Base-by-base conservation (phyloP, 2,113 vertebrate species). In the Elgaria multicarinata region DNA sequence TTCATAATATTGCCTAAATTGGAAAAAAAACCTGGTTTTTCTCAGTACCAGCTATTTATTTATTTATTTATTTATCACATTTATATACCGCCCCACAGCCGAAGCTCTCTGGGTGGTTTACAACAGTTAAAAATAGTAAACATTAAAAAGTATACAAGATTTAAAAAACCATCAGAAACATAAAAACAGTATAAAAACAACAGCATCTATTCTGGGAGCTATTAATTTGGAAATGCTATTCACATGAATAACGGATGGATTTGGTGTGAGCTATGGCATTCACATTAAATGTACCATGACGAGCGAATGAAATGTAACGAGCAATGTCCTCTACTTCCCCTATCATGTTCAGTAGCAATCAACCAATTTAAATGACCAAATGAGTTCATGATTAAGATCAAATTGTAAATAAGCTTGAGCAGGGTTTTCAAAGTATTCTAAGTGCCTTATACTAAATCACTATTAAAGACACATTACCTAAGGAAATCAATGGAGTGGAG, bases 311-410 rank as follows among this genome's bases (percentile, higher is more conserved):
- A 28, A 87, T 8, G 14, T 69, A 87, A 31, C 42, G 46, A 55
- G 42, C 50, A 44, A 71, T 71, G n/a, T 10, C 24, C 46, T 71
- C 24, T 71, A 31, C 64, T 69, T 87, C 31, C 18, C 66, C 64
- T 16, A 26, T 42, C 36, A 42, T 80, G 44, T 71, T 71, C 66
- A 87, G 33, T 55, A 55, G 67, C 84, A 86, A 36, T 67, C 75
- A 36, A 3, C 62, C 36, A 18, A 46, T 79, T 55, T 53, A 62
- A 77, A 87, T 64, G 64, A 79, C 46, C 69, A n/a, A 55, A 87
- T 53, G 64, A 53, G n/a, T 69, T 87, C 62, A 55, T 31, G 62
- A 87, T 87, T 69, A 87, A 53, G 33, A 80, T 80, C 33, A 87
- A 80, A 80, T 36, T 50, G 28, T 26, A 79, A 87, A 87, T 87